Evolutionary conservation across 1,140 invertebrate genomes (phyloP), one percentile per base, ranked within the genome.

Genomic region (Zelostemma sp.): DNA sequence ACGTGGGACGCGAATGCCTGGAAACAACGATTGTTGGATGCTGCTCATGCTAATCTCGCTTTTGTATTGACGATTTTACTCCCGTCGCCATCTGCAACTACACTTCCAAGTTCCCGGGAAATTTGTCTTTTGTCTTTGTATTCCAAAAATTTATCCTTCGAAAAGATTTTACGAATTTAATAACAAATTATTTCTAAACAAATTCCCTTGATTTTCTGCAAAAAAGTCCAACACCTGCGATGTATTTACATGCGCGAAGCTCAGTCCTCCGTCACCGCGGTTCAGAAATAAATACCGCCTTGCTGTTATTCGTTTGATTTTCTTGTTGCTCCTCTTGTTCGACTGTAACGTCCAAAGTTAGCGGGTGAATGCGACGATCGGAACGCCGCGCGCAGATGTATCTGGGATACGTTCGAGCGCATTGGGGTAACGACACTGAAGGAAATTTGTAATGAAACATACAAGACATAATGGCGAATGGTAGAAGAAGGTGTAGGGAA

Each of bases 371-470:
- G 47, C 28, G 51, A 45, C 28, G 6, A 19, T 16, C 19, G 25
- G 16, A 33, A 31, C 49, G 43, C 62, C 3, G 54, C 33, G 46
- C 11, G 40, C 51, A 31, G 47, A 35, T 25, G 43, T 41, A 33
- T 19, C 31, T 48, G 21, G 25, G 57, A 25, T 33, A 21, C 38
- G 57, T 18, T 14, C 38, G n/a, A 50, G 31, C 56, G 46, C 50
- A 47, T 14, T 40, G 38, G 61, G 45, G 17, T 75, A 77, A 76
- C 72, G 77, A 75, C 73, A 73, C 70, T 57, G 72, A 73, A 75
- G 69, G 69, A 81, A 81, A 82, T 81, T 80, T 78, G 78, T 81
- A 82, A 80, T 80, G 80, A 80, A 82, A 81, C 75, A 62, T 79
- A 76, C 74, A 72, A 78, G 79, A 79, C 77, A 78, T 80, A 82